Conservation (phyloP, 2,797 vertebrate genomes). For the Bovichtus diacanthus region DNA sequence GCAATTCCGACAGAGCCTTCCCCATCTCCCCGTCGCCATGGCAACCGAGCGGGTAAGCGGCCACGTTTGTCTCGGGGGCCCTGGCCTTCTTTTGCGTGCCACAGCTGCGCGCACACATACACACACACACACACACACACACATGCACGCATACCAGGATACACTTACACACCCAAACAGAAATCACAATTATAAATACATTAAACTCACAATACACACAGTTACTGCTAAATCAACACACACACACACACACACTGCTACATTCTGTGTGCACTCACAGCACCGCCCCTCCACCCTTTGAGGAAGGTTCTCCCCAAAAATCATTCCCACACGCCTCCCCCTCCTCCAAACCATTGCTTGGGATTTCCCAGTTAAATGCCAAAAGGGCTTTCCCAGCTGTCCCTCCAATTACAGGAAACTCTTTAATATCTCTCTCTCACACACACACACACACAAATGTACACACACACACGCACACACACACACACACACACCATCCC, state of each 20-base stretch:
- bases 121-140: background rate
- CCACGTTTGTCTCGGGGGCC: slow-evolving; percentile 84
- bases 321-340: slow-evolving; percentile 28
- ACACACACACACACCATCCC: background rate
- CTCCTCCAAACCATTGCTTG: slow-evolving; percentile 47
- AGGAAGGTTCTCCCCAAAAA: slow-evolving; percentile 42
- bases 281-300: slow-evolving; percentile 12
- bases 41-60: slow-evolving; percentile 80
- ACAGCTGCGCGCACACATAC: slow-evolving; percentile 67
- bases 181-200: slow-evolving; percentile 55
- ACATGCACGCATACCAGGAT: slow-evolving; percentile 15
- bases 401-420: slow-evolving; percentile 7
- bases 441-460: background rate
- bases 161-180: slow-evolving; percentile 42
- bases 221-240: slow-evolving; percentile 19
- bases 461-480: background rate
- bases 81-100: slow-evolving; percentile 84
- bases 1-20: slow-evolving; percentile 82
- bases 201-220: slow-evolving; percentile 49
- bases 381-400: slow-evolving; percentile 52
- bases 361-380: slow-evolving; percentile 64
- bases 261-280: slow-evolving; percentile 30
- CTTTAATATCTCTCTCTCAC: background rate
- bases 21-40: slow-evolving; percentile 81
- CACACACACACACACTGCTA: background rate